These are phyloP conservation scores for Anastrepha ludens DNA, from an alignment of 1,140 invertebrate genomes.

Conservation along the genomic window DNA sequence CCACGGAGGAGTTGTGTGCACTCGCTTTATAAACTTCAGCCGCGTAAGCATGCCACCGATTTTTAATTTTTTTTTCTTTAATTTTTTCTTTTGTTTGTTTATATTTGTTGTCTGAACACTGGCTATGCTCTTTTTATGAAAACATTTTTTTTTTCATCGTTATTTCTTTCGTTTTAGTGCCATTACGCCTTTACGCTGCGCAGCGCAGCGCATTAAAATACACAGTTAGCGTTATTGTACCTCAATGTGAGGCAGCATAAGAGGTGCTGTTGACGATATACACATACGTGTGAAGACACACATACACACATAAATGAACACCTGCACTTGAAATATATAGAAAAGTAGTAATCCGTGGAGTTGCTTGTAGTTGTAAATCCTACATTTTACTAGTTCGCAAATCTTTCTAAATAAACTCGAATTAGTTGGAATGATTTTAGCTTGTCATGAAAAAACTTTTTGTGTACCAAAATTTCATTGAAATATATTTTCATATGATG, in stretches of 20 bases:
- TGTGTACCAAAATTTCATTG: no score
- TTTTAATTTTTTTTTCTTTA: not conserved
- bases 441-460: no score
- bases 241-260: not conserved
- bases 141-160: not conserved
- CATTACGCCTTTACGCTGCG: not conserved
- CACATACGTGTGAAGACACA: no score
- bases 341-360: no score
- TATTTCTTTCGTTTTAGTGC: not conserved
- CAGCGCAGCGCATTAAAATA: conserved; percentile 4
- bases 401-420: no score
- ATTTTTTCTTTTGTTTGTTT: not conserved
- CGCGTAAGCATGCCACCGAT: conserved; percentile 8
- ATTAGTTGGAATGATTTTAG: no score
- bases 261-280: not conserved
- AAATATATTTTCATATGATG: no score
- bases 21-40: not conserved
- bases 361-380: no score
- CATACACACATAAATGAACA: no score
- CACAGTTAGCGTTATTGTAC: not conserved
- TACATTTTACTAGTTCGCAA: no score
- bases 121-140: not conserved
- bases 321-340: no score
- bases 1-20: conserved; percentile 35
- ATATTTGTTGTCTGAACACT: not conserved